Evolutionary conservation across 2,797 vertebrate species (phyloP).

Genomic region (Falco naumanni): DNA sequence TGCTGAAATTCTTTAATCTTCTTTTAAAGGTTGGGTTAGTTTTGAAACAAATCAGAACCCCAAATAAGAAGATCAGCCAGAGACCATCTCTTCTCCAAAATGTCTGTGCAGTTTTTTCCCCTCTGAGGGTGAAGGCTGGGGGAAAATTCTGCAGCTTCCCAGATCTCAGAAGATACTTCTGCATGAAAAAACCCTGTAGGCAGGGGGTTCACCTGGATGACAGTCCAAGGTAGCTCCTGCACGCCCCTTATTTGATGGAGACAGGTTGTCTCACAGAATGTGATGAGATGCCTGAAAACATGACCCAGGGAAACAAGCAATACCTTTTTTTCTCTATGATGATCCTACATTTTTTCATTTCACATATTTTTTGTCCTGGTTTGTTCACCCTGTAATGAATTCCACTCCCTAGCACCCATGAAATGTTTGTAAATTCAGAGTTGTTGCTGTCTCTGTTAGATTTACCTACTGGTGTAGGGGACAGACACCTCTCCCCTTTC

Average conservation of each 20-base stretch:
- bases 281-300: background rate
- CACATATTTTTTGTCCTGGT: background rate
- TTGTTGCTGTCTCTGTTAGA: background rate
- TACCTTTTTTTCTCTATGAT: background rate
- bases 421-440: background rate
- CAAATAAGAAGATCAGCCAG: background rate
- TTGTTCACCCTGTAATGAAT: background rate
- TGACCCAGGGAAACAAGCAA: background rate
- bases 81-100: background rate
- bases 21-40: background rate
- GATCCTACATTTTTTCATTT: background rate
- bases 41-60: background rate
- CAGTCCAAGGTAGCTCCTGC: background rate
- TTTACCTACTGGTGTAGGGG: background rate
- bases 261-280: background rate
- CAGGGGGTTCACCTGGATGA: background rate
- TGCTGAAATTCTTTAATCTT: background rate
- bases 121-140: background rate
- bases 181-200: background rate
- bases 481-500: background rate
- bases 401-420: background rate
- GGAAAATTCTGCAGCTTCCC: background rate
- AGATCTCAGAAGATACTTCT: background rate
- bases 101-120: fast-evolving
- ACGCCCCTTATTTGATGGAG: background rate